A percentile compares a stretch with the other conserved stretches of the same genome.
Evolutionary conservation across 2,797 vertebrate genomes (phyloP).

Genomic region (Bucorvus abyssinicus): DNA sequence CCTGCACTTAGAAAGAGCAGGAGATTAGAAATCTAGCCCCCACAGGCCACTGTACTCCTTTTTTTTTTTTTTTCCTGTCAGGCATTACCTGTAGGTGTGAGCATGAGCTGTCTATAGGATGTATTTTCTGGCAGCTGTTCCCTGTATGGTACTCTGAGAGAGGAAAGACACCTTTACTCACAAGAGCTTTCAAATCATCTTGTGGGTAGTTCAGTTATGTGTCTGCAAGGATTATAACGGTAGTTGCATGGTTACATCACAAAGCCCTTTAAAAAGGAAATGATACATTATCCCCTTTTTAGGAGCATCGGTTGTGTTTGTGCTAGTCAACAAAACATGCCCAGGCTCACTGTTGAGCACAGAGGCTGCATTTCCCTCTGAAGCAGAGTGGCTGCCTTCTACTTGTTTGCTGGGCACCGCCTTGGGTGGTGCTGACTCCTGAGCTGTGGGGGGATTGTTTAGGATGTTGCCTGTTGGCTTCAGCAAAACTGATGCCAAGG

Average conservation of each 20-base stretch:
- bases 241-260: neutral
- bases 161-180: neutral
- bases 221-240: neutral
- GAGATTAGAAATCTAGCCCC: neutral
- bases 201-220: neutral
- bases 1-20: neutral
- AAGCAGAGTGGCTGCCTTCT: neutral
- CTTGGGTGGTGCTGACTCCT: neutral
- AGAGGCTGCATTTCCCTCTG: neutral
- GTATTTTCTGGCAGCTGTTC: neutral
- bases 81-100: neutral
- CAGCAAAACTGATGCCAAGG: slow-evolving; percentile 33
- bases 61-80: neutral
- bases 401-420: neutral
- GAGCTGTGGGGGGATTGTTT: neutral
- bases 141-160: neutral
- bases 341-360: neutral
- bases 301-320: neutral
- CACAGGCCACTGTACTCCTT: neutral
- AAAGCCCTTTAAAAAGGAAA: neutral
- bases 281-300: neutral
- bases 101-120: neutral
- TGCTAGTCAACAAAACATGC: neutral
- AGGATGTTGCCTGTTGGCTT: slow-evolving; percentile 37
- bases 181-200: neutral